Evolutionary conservation across 2,797 vertebrate genomes (phyloP).

Genomic region (Kryptopterus vitreolus): DNA sequence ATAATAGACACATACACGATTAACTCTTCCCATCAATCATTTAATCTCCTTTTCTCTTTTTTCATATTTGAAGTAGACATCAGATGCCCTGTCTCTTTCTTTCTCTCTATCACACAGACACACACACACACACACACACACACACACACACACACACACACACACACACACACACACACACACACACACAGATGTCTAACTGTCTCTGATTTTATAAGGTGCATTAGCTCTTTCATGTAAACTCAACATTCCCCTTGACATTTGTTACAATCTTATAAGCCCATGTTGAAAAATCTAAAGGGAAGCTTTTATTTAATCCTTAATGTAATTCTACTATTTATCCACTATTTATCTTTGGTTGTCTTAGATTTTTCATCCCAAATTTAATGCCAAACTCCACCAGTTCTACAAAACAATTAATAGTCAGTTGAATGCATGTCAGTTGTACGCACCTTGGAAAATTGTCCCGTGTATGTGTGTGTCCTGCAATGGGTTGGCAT

Average conservation of each 20-base stretch:
- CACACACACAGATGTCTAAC: neutral
- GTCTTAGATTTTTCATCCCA: neutral
- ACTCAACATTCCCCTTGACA: constrained; percentile 49
- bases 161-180: constrained; percentile 6
- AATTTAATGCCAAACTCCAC: neutral
- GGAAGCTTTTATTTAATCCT: constrained; percentile 32
- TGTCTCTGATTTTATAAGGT: neutral
- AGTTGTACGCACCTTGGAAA: too few relatives aligned
- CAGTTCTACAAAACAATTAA: neutral
- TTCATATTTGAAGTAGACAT: neutral
- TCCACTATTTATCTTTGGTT: neutral
- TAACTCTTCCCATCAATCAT: neutral
- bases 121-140: neutral
- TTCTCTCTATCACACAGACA: neutral
- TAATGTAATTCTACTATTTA: constrained; percentile 21
- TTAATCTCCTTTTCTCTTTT: neutral
- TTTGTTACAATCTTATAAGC: constrained; percentile 41
- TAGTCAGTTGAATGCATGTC: neutral
- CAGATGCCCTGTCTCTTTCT: neutral
- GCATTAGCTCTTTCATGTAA: constrained; percentile 42
- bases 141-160: constrained; percentile 11
- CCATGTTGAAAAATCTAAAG: constrained; percentile 45
- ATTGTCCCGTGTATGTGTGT: too few relatives aligned
- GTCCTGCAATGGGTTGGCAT: too few relatives aligned
- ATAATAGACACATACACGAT: neutral